phyloP scores from a whole-genome alignment of 2,113 vertebrate genomes.

The Sterrhoptilus dennistouni region DNA sequence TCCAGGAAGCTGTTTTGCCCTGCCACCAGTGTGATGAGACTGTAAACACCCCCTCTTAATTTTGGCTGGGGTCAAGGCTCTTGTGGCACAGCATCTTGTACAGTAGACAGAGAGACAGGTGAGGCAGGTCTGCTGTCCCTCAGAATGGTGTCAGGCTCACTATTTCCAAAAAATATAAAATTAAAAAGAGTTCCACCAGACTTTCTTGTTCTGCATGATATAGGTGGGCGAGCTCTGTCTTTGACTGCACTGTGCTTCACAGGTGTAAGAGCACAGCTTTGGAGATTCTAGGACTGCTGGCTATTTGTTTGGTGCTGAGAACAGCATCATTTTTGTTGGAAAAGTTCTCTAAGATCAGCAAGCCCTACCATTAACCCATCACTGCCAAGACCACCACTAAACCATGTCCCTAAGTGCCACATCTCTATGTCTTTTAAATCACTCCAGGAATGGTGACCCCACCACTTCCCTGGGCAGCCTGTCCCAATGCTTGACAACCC shows the following conservation, averaged over 20 bases:
- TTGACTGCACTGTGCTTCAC: not conserved
- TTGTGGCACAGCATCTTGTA: not conserved
- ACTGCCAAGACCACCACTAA: not conserved
- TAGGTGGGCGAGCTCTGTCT: not conserved
- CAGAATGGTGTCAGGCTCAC: accelerated
- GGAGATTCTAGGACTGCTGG: not conserved
- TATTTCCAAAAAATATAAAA: not conserved
- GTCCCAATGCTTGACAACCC: not conserved
- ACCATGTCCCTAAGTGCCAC: not conserved
- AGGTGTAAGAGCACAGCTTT: not conserved
- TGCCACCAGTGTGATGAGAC: accelerated
- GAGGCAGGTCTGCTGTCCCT: not conserved
- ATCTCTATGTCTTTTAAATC: not conserved
- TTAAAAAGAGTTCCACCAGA: accelerated
- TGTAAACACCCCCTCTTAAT: not conserved
- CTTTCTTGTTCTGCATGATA: not conserved
- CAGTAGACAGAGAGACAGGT: not conserved
- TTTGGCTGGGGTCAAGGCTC: accelerated
- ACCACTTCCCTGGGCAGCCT: not conserved
- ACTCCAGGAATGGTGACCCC: too few relatives aligned
- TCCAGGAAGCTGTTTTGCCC: not conserved
- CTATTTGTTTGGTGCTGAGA: not conserved
- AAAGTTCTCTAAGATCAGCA: not conserved
- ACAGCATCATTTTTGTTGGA: not conserved
- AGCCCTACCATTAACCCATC: not conserved